Evolutionary conservation across 2,888 invertebrate species (phyloP).

Genomic region (Lymantria monacha): DNA sequence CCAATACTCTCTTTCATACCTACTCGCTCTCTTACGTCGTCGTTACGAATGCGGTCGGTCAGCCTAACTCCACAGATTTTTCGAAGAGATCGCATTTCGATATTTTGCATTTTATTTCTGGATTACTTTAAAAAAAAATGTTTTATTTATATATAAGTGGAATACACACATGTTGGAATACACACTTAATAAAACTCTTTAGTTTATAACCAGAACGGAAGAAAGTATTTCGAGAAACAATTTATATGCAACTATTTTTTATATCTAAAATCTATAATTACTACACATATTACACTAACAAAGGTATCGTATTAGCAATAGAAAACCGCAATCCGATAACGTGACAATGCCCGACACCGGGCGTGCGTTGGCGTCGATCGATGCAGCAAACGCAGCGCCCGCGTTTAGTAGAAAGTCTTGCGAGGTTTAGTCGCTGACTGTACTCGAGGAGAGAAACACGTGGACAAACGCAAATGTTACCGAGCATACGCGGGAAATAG

Average conservation of each 20-base stretch:
- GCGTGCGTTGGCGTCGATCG: conserved; percentile 7
- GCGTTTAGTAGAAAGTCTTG: conserved; percentile 77
- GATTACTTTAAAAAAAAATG: no score
- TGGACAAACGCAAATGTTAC: conserved; percentile 72
- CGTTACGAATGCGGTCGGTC: no score
- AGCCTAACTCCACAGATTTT: no score
- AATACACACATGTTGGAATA: no score
- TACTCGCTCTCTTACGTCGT: no score
- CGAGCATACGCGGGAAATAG: conserved; percentile 73
- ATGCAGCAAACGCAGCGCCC: conserved; percentile 54
- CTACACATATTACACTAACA: conserved; percentile 12
- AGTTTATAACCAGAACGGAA: no score
- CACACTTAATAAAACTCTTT: no score
- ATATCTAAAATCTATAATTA: conserved; percentile 17
- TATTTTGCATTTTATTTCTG: no score
- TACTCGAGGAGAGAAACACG: conserved; percentile 56
- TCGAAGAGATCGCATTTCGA: no score
- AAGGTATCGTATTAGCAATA: conserved; percentile 25
- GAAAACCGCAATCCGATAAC: conserved; percentile 39
- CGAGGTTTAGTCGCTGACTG: conserved; percentile 65
- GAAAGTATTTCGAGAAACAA: not conserved
- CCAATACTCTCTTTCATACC: no score
- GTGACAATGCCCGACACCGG: conserved; percentile 27
- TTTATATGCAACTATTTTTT: not conserved
- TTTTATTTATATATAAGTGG: no score